Conservation (phyloP, 1,140 invertebrate species). For the Lepidurus apus region DNA sequence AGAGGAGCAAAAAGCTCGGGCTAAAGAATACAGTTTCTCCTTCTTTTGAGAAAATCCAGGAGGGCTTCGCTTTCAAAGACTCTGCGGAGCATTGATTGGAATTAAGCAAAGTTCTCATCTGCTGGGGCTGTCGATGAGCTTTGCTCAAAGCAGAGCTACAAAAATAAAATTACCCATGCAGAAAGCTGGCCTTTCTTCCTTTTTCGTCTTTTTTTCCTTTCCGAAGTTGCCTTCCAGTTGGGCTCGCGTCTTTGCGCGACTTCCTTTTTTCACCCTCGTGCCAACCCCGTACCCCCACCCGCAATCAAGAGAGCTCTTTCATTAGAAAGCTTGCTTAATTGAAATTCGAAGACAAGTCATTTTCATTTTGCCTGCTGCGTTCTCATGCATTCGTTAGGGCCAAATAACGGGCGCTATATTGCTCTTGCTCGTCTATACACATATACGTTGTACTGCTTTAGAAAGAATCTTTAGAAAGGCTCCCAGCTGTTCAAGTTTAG, state of each 20-base stretch:
- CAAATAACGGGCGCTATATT: not conserved
- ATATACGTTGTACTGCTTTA: not conserved
- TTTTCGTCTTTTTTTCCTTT: not conserved
- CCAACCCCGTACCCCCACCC: not conserved
- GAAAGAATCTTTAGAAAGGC: not conserved
- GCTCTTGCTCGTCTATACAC: not conserved
- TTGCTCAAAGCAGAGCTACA: not conserved
- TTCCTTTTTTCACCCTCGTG: not conserved
- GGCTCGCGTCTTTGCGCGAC: not conserved
- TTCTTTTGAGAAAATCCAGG: not conserved
- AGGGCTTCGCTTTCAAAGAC: not conserved
- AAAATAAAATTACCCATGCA: slow-evolving; percentile 22
- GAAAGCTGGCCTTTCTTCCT: slow-evolving; percentile 2
- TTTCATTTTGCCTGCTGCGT: slow-evolving; percentile 13
- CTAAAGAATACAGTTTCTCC: not conserved
- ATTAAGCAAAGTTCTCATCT: slow-evolving; percentile 22
- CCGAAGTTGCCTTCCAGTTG: not conserved
- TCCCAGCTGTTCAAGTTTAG: not conserved
- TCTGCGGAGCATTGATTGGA: slow-evolving; percentile 7
- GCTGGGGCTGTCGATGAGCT: slow-evolving; percentile 10
- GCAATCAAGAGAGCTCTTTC: slow-evolving; percentile 18
- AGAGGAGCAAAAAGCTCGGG: not conserved
- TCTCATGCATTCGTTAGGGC: not conserved
- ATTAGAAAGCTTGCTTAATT: slow-evolving; percentile 22
- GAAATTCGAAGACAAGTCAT: slow-evolving; percentile 19